Evolutionary conservation across 2,888 invertebrate genomes (phyloP).

Genomic region (Saturnia pavonia): DNA sequence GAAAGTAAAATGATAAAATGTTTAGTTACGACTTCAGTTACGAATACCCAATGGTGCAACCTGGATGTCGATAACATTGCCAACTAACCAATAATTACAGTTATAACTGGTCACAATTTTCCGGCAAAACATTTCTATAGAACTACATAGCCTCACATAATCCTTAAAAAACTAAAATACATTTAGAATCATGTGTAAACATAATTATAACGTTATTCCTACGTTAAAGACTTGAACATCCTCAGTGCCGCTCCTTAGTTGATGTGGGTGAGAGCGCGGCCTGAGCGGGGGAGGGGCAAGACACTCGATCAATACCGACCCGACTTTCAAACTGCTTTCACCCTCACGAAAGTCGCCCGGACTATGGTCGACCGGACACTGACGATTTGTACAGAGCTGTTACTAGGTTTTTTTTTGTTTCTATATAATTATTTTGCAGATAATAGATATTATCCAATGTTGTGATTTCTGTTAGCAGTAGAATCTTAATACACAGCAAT

Average conservation of each 20-base stretch:
- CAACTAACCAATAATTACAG: neutral
- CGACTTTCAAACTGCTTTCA: slow-evolving; percentile 83
- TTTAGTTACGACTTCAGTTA: neutral
- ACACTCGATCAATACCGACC: slow-evolving; percentile 82
- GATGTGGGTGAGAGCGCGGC: slow-evolving; percentile 39
- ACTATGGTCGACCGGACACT: slow-evolving; percentile 66
- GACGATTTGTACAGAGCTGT: slow-evolving; percentile 49
- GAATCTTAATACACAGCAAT: neutral
- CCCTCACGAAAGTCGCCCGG: slow-evolving; percentile 81
- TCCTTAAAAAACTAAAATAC: neutral
- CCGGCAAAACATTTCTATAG: neutral
- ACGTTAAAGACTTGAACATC: slow-evolving; percentile 57
- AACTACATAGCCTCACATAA: neutral
- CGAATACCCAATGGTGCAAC: neutral
- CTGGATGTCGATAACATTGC: neutral
- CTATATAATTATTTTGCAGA: neutral
- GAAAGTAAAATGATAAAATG: neutral
- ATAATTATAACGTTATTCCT: slow-evolving; percentile 37
- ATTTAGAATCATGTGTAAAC: neutral
- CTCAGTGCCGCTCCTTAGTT: slow-evolving; percentile 70
- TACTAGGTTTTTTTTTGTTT: slow-evolving; percentile 29
- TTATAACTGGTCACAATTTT: neutral
- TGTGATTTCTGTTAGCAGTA: neutral
- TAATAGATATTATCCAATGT: neutral
- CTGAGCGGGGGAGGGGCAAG: slow-evolving; percentile 58